Percentiles rank a stretch among this genome's conserved stretches.
phyloP scores from a whole-genome alignment of 1,140 invertebrate species.

The Semibalanus balanoides region DNA sequence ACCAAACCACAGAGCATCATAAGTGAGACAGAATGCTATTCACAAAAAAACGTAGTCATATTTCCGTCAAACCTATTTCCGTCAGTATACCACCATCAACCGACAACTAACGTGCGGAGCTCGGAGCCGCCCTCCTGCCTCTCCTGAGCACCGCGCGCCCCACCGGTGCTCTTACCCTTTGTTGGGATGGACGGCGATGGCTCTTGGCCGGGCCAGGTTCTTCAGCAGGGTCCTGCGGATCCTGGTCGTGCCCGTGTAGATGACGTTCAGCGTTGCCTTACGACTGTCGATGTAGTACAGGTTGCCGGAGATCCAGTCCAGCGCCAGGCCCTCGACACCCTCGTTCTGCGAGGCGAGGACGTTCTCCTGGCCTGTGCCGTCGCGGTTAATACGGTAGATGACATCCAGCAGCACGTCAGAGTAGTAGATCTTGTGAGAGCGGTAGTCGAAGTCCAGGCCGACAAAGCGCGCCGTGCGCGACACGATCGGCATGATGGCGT shows the following conservation, averaged over 20 bases:
- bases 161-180: constrained; percentile 42
- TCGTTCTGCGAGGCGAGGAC: constrained; percentile 92
- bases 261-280: constrained; percentile 85
- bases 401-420: constrained; percentile 94
- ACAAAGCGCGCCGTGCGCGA: constrained; percentile 85
- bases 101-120: too few relatives aligned
- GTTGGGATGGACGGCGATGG: constrained; percentile 92
- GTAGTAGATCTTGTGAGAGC: constrained; percentile 82
- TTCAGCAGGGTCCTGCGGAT: constrained; percentile 69
- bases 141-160: too few relatives aligned
- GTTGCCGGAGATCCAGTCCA: constrained; percentile 95
- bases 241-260: constrained; percentile 70
- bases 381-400: constrained; percentile 78
- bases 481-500: constrained; percentile 67
- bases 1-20: too few relatives aligned
- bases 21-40: too few relatives aligned
- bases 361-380: constrained; percentile 76
- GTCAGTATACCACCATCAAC: too few relatives aligned
- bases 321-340: constrained; percentile 88
- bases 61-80: too few relatives aligned
- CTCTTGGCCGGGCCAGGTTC: constrained; percentile 77
- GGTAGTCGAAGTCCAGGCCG: constrained; percentile 88
- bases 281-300: constrained; percentile 95
- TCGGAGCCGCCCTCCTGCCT: too few relatives aligned
- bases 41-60: too few relatives aligned